Percentiles rank a stretch among this genome's conserved stretches.
Evolutionary conservation across 1,140 invertebrate species (phyloP).

Genomic region (Aplysia californica): DNA sequence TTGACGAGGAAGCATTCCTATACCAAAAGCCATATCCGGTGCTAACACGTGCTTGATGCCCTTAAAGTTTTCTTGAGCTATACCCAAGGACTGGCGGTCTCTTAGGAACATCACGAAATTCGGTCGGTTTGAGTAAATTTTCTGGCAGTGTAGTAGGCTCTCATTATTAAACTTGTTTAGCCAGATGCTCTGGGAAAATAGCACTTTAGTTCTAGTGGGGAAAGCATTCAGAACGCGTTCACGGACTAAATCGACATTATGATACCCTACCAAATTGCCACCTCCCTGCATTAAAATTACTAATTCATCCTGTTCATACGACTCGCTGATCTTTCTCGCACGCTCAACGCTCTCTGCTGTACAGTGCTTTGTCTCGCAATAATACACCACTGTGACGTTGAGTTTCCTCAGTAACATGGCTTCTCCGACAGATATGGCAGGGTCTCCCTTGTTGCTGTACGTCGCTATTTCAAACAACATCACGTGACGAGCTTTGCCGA

Average conservation of each 20-base stretch:
- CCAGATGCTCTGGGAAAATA: slow-evolving; percentile 38
- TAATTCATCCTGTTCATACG: slow-evolving; percentile 19
- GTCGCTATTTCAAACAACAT: slow-evolving; percentile 35
- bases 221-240: slow-evolving; percentile 23
- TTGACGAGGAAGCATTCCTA: slow-evolving; percentile 7
- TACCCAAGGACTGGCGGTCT: slow-evolving; percentile 30
- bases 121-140: slow-evolving; percentile 22
- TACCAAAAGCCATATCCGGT: slow-evolving; percentile 32
- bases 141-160: neutral
- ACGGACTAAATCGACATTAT: neutral
- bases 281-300: slow-evolving; percentile 38
- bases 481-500: slow-evolving; percentile 22
- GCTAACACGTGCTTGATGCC: slow-evolving; percentile 17
- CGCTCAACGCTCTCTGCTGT: neutral
- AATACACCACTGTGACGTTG: slow-evolving; percentile 30
- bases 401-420: slow-evolving; percentile 24
- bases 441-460: slow-evolving; percentile 42
- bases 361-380: slow-evolving; percentile 21
- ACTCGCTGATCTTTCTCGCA: neutral
- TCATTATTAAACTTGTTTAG: neutral
- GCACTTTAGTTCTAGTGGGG: slow-evolving; percentile 9
- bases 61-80: slow-evolving; percentile 22
- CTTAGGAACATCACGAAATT: slow-evolving; percentile 35
- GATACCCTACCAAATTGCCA: slow-evolving; percentile 39
- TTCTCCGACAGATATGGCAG: slow-evolving; percentile 38